phyloP scores from a whole-genome alignment of 2,888 invertebrate species.

The Charanyca ferruginea region DNA sequence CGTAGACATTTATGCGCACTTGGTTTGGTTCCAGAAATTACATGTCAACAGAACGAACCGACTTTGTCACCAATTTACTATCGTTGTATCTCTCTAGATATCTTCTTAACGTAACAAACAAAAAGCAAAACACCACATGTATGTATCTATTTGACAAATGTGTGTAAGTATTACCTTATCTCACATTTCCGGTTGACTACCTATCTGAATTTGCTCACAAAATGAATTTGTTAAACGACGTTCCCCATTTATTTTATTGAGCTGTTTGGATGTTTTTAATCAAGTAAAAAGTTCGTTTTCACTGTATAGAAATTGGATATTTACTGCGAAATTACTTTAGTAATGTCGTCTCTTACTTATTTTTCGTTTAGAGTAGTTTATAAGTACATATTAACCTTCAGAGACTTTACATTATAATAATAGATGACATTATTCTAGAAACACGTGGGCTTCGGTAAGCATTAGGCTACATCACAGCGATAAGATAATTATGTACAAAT shows the following conservation, averaged over 20 bases:
- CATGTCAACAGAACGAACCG: neutral
- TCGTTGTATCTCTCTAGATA: slow-evolving; percentile 2
- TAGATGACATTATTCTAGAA: slow-evolving; percentile 43
- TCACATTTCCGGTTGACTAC: slow-evolving; percentile 80
- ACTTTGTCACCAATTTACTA: neutral
- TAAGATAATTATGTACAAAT: slow-evolving; percentile 29
- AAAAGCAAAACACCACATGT: slow-evolving; percentile 59
- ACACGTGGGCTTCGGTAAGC: slow-evolving; percentile 27
- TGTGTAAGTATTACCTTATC: slow-evolving; percentile 78
- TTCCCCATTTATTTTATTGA: slow-evolving; percentile 76
- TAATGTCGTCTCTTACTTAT: neutral
- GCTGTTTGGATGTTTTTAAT: slow-evolving; percentile 63
- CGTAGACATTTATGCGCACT: too few species aligned
- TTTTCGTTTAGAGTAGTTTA: neutral
- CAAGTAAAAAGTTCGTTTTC: slow-evolving; percentile 35
- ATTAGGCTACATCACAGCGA: slow-evolving; percentile 29
- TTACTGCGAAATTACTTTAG: neutral
- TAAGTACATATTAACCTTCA: slow-evolving; percentile 13
- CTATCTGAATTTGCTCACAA: slow-evolving; percentile 74
- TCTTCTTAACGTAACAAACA: slow-evolving; percentile 9
- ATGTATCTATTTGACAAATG: slow-evolving; percentile 56
- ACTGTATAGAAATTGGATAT: neutral
- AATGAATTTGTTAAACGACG: slow-evolving; percentile 80
- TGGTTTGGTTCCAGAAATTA: too few species aligned
- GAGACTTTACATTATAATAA: slow-evolving; percentile 17